These are phyloP conservation scores for Leucophenga maculata DNA, from an alignment of 2,888 invertebrate genomes.

Conservation along the genomic window DNA sequence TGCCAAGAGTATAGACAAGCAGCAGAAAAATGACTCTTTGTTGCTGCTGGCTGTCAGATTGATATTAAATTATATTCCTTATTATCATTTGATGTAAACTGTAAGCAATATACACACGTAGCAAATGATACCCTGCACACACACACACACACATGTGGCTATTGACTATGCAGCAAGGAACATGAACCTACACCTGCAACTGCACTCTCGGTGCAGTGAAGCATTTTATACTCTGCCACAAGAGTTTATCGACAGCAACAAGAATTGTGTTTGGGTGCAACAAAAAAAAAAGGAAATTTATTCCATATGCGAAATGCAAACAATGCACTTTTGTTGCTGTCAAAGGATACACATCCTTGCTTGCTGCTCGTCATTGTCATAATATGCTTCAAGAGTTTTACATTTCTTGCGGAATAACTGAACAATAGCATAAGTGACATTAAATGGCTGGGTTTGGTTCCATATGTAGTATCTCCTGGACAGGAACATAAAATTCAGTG, in stretches of 20 bases:
- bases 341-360: constrained; percentile 61
- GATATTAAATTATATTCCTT: constrained; percentile 71
- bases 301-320: constrained; percentile 39
- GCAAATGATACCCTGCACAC: constrained; percentile 11
- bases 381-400: constrained; percentile 60
- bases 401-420: too few species aligned
- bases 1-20: constrained; percentile 22
- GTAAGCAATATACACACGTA: constrained; percentile 33
- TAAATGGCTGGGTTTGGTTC: constrained; percentile 54
- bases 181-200: background rate
- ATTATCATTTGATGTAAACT: constrained; percentile 62
- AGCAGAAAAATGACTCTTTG: constrained; percentile 46
- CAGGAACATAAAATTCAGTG: constrained; percentile 40
- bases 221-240: constrained; percentile 48
- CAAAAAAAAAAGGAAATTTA: too few species aligned
- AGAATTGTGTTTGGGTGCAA: constrained; percentile 50
- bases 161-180: constrained; percentile 30
- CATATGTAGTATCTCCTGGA: constrained; percentile 54
- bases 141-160: background rate
- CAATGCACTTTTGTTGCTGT: constrained; percentile 38
- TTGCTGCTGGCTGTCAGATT: constrained; percentile 64
- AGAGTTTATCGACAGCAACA: constrained; percentile 64
- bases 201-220: background rate
- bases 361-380: constrained; percentile 47
- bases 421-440: constrained; percentile 56